These are phyloP conservation scores for Meiosimyza platycephala DNA, from an alignment of 2,888 invertebrate genomes.

Conservation along the genomic window DNA sequence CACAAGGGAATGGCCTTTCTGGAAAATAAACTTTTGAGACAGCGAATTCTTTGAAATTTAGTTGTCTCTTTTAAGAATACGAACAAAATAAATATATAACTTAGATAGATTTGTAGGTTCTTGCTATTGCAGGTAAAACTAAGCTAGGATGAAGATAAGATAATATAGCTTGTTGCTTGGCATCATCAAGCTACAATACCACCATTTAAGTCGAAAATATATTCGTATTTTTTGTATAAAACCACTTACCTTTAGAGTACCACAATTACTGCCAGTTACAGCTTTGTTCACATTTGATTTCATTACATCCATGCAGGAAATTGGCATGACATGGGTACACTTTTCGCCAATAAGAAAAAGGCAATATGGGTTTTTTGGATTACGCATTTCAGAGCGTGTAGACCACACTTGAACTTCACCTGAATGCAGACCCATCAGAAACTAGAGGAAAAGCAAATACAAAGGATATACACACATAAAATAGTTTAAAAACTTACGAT, in stretches of 20 bases:
- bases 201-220: not conserved
- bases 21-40: too few relatives aligned
- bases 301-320: slow-evolving; percentile 58
- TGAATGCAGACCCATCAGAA: slow-evolving; percentile 58
- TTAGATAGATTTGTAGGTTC: too few relatives aligned
- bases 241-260: slow-evolving; percentile 57
- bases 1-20: too few relatives aligned
- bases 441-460: slow-evolving; percentile 39
- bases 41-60: too few relatives aligned
- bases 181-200: not conserved
- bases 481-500: slow-evolving; percentile 50
- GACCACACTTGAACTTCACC: slow-evolving; percentile 64
- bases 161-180: too few relatives aligned
- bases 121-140: not conserved
- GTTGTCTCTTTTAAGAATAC: too few relatives aligned
- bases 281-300: slow-evolving; percentile 51
- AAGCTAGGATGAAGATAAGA: too few relatives aligned
- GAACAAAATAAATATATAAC: too few relatives aligned
- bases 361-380: slow-evolving; percentile 54
- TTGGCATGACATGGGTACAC: slow-evolving; percentile 58
- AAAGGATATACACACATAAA: not conserved
- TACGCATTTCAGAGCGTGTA: slow-evolving; percentile 59
- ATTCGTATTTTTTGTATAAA: not conserved
- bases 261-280: slow-evolving; percentile 58
- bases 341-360: slow-evolving; percentile 60